Base-by-base conservation (phyloP, 2,113 vertebrate genomes). In the Cryptotis parvus region DNA sequence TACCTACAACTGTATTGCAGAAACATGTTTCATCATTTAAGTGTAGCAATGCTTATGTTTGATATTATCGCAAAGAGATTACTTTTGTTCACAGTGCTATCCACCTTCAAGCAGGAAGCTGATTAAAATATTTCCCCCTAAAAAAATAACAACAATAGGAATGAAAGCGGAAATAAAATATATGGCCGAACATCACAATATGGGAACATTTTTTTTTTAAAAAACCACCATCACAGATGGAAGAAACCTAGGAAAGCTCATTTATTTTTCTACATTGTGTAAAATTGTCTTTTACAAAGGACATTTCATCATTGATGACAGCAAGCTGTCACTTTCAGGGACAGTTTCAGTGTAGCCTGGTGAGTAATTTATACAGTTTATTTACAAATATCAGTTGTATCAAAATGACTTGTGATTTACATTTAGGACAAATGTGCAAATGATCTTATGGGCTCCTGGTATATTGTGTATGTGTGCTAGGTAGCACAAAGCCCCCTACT, bases 41-140 rank as follows among this genome's bases (percentile, higher is more conserved):
- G 84, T 77, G 27, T 27, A 84, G 63, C 87, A 95, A 76, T 79
- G 78, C 37, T 94, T 95, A 82, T 94, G 74, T 90, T 96, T 93
- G 91, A 95, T 96, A 96, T 96, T 95, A 97, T 96, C 94, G 93
- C 94, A 95, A 97, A 95, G 77, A 95, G 94, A 95, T 95, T 97
- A 94, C 91, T 96, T 95, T 96, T 96, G 92, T 79, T 97, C 94
- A 85, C 75, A 94, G 94, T 92, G 85, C 95, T 96, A 95, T 96
- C 94, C 95, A 96, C 92, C 90, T 97, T 96, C 94, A 96, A 58
- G 52, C 37, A 93, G 87, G 87, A 93, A 95, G 91, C 89, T 95
- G 94, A 97, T 94, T 95, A 92, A 95, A 95, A 95, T 87, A 70
- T 86, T 92, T 95, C 61, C 43, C 65, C 68, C 73, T 90, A 70